Conservation (phyloP, 2,797 vertebrate genomes). For the Xenops minutus region DNA sequence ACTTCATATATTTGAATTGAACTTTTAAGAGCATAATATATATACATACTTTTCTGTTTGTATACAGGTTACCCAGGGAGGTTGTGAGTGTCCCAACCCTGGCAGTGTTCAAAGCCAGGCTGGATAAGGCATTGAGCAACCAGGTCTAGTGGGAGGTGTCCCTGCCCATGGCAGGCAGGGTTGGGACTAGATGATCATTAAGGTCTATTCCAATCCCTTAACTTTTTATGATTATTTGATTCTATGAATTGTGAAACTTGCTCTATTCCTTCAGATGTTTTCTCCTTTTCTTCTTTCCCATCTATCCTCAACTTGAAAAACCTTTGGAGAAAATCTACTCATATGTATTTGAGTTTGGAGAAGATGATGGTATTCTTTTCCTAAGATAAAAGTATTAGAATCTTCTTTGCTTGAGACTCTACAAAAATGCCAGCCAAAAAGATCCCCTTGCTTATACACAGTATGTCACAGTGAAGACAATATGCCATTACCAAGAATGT, state of each 20-base stretch:
- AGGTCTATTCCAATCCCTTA: not conserved
- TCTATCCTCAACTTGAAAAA: not conserved
- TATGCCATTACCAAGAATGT: not conserved
- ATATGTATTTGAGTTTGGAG: conserved; percentile 25
- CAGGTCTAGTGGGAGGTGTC: not conserved
- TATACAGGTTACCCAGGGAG: not conserved
- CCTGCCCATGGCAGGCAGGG: no score
- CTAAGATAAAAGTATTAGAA: not conserved
- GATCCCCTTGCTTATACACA: not conserved
- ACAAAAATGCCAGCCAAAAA: not conserved
- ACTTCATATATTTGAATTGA: not conserved
- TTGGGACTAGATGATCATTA: not conserved
- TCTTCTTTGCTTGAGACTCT: not conserved
- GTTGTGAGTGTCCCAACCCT: not conserved
- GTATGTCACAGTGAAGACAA: not conserved
- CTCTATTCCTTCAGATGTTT: not conserved
- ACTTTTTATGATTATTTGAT: not conserved
- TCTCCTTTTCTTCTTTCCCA: not conserved
- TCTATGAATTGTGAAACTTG: not conserved
- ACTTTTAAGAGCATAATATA: not conserved
- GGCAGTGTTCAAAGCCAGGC: not conserved
- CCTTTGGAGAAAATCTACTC: conserved; percentile 28
- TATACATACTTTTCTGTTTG: no score
- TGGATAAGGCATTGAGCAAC: not conserved
- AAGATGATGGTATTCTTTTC: conserved; percentile 16